These are phyloP conservation scores for Phyllostomus hastatus DNA, from an alignment of 2,113 vertebrate genomes.

Conservation along the genomic window DNA sequence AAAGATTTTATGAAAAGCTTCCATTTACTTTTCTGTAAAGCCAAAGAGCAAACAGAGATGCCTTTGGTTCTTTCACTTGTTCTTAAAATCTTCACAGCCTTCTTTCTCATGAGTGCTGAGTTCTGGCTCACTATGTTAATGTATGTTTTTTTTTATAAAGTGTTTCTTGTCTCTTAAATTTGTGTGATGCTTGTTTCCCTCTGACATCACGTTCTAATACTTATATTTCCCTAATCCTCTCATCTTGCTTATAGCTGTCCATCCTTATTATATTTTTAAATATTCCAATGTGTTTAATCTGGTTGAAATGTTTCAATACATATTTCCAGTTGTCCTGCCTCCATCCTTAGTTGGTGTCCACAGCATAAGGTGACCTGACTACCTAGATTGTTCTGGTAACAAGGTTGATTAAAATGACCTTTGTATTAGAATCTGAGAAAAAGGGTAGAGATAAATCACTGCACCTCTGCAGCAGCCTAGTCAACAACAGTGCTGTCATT, in stretches of 20 bases:
- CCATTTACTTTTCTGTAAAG: neutral
- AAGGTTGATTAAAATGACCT: neutral
- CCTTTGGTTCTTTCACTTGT: too few species aligned
- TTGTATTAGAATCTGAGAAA: neutral
- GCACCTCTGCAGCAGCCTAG: too few species aligned
- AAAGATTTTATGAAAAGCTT: neutral
- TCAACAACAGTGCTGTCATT: too few species aligned
- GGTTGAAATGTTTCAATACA: neutral
- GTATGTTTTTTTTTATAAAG: too few species aligned
- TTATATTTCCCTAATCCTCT: neutral
- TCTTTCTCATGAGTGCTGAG: neutral
- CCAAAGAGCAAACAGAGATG: too few species aligned
- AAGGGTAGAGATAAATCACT: too few species aligned
- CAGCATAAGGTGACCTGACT: too few species aligned
- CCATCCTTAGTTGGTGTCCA: neutral
- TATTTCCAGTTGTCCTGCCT: neutral
- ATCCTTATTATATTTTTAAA: neutral
- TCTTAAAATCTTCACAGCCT: neutral
- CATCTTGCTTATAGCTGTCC: neutral
- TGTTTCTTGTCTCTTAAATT: neutral
- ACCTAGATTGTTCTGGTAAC: too few species aligned
- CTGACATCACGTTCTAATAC: neutral
- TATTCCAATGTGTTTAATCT: neutral
- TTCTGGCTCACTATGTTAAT: too few species aligned
- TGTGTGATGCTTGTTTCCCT: neutral